phyloP scores from a whole-genome alignment of 1,140 invertebrate genomes.

The Cryptotermes secundus region DNA sequence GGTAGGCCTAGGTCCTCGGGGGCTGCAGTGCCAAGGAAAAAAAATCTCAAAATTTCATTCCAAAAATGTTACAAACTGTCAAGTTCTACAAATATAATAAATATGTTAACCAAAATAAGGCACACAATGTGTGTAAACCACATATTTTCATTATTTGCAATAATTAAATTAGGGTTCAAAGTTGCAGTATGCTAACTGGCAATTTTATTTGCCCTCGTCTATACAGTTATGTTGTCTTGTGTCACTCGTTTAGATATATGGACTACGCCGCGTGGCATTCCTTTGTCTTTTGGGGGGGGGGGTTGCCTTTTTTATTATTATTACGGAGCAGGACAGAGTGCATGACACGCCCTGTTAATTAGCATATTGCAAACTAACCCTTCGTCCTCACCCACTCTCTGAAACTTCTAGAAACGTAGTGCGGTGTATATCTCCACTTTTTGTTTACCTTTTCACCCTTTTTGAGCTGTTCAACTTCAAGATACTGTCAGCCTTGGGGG shows the following conservation, averaged over 20 bases:
- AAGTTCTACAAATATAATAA: not conserved
- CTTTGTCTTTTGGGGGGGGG: not conserved
- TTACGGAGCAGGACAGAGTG: slow-evolving; percentile 6
- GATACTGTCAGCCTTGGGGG: not conserved
- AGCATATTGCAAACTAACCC: slow-evolving; percentile 33
- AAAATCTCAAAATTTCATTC: not conserved
- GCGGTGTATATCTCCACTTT: slow-evolving; percentile 1
- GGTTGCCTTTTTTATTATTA: slow-evolving; percentile 20
- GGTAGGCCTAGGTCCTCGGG: no score
- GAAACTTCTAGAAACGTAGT: not conserved
- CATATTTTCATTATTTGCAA: not conserved
- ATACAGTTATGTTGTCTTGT: not conserved
- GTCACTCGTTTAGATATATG: slow-evolving; percentile 1
- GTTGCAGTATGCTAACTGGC: not conserved
- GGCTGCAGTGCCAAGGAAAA: no score
- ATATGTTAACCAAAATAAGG: not conserved
- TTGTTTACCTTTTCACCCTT: slow-evolving; percentile 10
- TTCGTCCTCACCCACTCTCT: not conserved
- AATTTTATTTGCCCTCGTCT: not conserved
- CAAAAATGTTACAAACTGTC: no score
- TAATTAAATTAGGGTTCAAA: not conserved
- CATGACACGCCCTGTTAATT: slow-evolving; percentile 32
- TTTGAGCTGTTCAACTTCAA: slow-evolving; percentile 14
- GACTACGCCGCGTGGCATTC: not conserved
- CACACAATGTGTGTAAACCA: not conserved